phyloP scores from a whole-genome alignment of 2,797 vertebrate genomes.

The Falco biarmicus region DNA sequence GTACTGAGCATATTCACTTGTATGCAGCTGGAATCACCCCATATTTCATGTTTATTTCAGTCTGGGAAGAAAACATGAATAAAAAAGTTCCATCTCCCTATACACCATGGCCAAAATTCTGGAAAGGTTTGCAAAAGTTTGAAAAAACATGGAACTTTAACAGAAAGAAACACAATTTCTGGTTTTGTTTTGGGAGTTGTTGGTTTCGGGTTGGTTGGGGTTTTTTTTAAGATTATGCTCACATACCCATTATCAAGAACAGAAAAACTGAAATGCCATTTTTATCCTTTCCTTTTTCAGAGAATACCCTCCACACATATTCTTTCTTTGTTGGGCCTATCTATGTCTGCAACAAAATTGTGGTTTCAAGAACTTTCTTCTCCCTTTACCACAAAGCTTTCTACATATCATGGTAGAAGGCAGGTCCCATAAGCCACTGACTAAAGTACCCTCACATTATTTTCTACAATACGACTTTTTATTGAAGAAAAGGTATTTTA shows the following conservation, averaged over 20 bases:
- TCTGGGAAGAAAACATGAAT: background rate
- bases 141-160: background rate
- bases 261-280: rapidly evolving
- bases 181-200: no score
- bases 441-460: background rate
- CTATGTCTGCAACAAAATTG: background rate
- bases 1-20: no score
- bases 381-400: background rate
- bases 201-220: no score
- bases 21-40: background rate
- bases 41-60: background rate
- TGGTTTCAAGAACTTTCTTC: background rate
- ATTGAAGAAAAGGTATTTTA: background rate
- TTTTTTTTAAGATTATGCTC: background rate
- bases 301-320: background rate
- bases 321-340: background rate
- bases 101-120: rapidly evolving
- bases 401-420: background rate
- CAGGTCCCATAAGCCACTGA: background rate
- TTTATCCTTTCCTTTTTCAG: background rate
- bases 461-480: background rate
- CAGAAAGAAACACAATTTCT: background rate
- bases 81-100: background rate
- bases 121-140: background rate
- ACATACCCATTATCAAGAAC: background rate